Conservation (phyloP, 1,140 invertebrate species). For the Pogonognathellus flavescens region DNA sequence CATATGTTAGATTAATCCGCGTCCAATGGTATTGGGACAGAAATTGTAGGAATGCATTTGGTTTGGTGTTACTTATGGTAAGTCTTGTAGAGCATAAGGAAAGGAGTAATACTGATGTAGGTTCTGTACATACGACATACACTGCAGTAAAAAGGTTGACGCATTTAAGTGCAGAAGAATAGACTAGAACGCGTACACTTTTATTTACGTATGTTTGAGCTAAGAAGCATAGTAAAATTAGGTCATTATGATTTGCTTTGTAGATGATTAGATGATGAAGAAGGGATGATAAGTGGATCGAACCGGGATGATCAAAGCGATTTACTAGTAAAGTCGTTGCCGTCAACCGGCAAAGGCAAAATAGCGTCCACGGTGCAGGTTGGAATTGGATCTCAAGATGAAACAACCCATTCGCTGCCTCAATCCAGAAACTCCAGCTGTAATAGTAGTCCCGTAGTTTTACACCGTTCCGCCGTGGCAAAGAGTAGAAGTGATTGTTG, state of each 20-base stretch:
- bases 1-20: too few species aligned
- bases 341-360: conserved; percentile 4
- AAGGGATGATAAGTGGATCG: conserved; percentile 54
- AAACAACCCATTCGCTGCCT: background rate
- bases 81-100: too few species aligned
- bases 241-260: background rate
- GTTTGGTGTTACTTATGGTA: too few species aligned
- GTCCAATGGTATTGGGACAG: too few species aligned
- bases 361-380: background rate
- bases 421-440: background rate
- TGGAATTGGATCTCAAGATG: background rate
- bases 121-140: too few species aligned
- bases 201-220: too few species aligned
- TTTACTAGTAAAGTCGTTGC: conserved; percentile 19
- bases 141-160: too few species aligned
- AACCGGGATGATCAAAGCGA: conserved; percentile 52
- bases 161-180: too few species aligned
- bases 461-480: background rate
- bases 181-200: too few species aligned
- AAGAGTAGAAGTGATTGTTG: conserved; percentile 42
- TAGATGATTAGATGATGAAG: conserved; percentile 48
- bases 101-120: too few species aligned
- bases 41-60: too few species aligned
- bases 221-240: too few species aligned
- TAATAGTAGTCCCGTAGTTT: background rate